Evolutionary conservation across 2,797 vertebrate genomes (phyloP).

Genomic region (Anas capensis): DNA sequence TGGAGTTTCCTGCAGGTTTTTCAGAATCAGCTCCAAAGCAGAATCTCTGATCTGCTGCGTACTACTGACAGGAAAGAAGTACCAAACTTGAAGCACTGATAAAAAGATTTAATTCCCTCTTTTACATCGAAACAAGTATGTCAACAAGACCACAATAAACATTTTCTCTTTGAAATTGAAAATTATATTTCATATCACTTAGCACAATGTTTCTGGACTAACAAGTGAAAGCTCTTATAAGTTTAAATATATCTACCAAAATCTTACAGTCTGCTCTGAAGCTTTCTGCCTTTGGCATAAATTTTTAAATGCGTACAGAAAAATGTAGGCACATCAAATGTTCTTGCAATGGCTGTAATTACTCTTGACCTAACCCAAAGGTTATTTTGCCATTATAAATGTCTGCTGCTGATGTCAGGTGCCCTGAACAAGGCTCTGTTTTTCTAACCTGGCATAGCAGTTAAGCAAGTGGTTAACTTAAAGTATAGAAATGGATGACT

Average conservation of each 20-base stretch:
- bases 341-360: background rate
- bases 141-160: background rate
- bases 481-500: background rate
- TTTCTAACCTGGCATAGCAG: background rate
- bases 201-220: background rate
- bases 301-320: background rate
- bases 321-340: background rate
- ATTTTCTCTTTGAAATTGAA: slow-evolving; percentile 11
- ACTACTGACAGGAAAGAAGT: background rate
- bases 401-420: background rate
- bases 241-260: background rate
- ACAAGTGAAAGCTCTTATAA: background rate
- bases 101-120: background rate
- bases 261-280: background rate
- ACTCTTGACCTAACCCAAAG: background rate
- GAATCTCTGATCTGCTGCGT: background rate
- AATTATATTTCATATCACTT: background rate
- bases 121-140: background rate
- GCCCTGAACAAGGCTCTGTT: background rate
- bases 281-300: background rate
- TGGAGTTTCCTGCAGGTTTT: background rate
- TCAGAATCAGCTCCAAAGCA: background rate
- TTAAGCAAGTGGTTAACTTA: background rate
- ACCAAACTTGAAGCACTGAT: background rate
- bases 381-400: background rate